Percentiles rank a stretch among this genome's conserved stretches.
Evolutionary conservation across 2,113 vertebrate species (phyloP).

Genomic region (Pongo pygmaeus): DNA sequence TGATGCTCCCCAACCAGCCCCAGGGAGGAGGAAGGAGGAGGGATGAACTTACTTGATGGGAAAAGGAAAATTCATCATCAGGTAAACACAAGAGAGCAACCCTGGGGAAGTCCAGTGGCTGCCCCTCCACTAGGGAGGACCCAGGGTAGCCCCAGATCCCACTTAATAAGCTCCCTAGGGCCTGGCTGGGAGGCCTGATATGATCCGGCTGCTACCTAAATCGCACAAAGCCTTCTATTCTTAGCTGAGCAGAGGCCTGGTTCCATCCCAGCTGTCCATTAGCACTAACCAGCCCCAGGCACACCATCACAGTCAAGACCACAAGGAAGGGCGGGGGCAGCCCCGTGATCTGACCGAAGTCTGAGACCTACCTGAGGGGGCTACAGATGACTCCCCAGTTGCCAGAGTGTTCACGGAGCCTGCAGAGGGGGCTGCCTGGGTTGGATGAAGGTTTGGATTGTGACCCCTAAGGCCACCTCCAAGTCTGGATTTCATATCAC

Average conservation of each 20-base stretch:
- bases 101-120: neutral
- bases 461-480: neutral
- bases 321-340: neutral
- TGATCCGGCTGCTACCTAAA: conserved; percentile 50
- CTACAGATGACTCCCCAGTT: neutral
- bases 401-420: neutral
- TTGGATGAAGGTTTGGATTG: neutral
- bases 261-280: neutral
- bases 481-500: neutral
- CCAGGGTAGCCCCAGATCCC: conserved; percentile 15
- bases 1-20: neutral
- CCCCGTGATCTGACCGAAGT: neutral
- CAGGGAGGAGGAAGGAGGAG: neutral
- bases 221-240: conserved; percentile 62
- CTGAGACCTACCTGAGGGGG: neutral
- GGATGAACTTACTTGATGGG: neutral
- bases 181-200: conserved; percentile 18
- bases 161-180: conserved; percentile 57
- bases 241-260: neutral
- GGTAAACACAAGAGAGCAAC: neutral
- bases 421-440: neutral
- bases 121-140: neutral
- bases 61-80: conserved; percentile 26
- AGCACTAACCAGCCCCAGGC: neutral
- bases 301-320: neutral